Evolutionary conservation across 2,797 vertebrate species (phyloP), one percentile per base, ranked within the genome.

Genomic region (Cuniculus paca): DNA sequence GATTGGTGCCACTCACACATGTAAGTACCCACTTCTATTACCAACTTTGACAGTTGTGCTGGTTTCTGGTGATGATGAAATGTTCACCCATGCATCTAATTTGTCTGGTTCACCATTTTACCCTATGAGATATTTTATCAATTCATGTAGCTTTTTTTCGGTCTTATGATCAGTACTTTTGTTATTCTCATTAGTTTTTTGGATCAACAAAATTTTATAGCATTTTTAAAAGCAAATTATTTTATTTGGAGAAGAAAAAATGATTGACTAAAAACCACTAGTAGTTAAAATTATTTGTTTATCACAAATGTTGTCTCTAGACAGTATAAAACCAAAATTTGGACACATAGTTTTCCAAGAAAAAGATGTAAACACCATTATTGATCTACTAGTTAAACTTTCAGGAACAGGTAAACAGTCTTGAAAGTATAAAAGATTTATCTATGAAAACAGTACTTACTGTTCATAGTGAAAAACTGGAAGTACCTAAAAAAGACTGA

Each of bases 361-460:
- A 90, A 52, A 85, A 72, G 2, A 50, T 75, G 3, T 52, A 94
- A 14, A 6, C 22, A 74, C 24, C 20, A 39, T 17, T 75, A 22
- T 83, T 61, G 9, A 31, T 42, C 34, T 74, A 74, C 28, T 20
- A 48, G 42, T 50, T 95, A 4, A 42, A 88, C 48, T 81, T 92
- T 50, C 10, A 70, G 5, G 87, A 83, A 56, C 88, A 12, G 89
- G 36, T 52, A 90, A 95, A 95, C 22, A 91, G 19, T 88, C 5
- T 70, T 16, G 6, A 91, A 96, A 83, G 6, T 52, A 86, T 60
- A 50, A 88, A 79, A 86, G 14, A 60, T 81, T 92, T 91, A 77
- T 13, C 48, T 90, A 50, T 24, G 50, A 79, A 8, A 65, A n/a
- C 13, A 74, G 65, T 60, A 48, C 13, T 34, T 61, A 85, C 31